Evolutionary conservation across 2,113 vertebrate species (phyloP), one percentile per base, ranked within the genome.

Genomic region (Thomomys bottae): DNA sequence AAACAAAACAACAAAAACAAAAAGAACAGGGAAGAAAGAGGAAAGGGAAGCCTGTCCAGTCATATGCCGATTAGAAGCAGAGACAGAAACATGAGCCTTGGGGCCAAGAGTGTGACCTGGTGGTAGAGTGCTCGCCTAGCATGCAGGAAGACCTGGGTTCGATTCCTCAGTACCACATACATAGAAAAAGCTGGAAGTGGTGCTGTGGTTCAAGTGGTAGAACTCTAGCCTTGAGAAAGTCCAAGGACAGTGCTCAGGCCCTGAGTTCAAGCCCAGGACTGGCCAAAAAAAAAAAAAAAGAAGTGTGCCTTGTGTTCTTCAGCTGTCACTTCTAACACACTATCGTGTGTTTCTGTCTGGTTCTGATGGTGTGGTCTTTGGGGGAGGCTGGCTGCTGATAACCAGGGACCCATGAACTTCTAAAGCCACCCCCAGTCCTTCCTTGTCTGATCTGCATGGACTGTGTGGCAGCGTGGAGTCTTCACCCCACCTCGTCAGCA

Each of bases 401-500:
- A 17, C 8, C 49, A n/a, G 36, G 73, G 57, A 8, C 26, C 30
- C 9, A 38, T 20, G 32, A 80, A 40, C 32, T 20, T 80, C 45
- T 85, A 34, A 11, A 76, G 67, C 0, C 0, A 23, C 40, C 28
- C 78, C 40, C 15, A 63, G 36, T 61, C 72, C 34, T 32, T 78
- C 61, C 67, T 70, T 15, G 24, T 63, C 61, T 72, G 63, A 54
- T 10, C 0, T 5, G 20, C 28, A 61, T 6, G 4, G 17, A 21
- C 73, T 30, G 18, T 67, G 40, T 26, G 32, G 72, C 54, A 49
- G 67, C 0, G 0, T 54, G 42, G 23, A 45, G 40, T 26, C 57
- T 10, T 34, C 0, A 24, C 1, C 67, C 21, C 1, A 21, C 67
- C 57, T 1, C 26, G 21, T 45, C 23, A 17, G 17, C n/a, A n/a